Evolutionary conservation across 1,140 invertebrate genomes (phyloP), one percentile per base, ranked within the genome.

Genomic region (Lerema accius): DNA sequence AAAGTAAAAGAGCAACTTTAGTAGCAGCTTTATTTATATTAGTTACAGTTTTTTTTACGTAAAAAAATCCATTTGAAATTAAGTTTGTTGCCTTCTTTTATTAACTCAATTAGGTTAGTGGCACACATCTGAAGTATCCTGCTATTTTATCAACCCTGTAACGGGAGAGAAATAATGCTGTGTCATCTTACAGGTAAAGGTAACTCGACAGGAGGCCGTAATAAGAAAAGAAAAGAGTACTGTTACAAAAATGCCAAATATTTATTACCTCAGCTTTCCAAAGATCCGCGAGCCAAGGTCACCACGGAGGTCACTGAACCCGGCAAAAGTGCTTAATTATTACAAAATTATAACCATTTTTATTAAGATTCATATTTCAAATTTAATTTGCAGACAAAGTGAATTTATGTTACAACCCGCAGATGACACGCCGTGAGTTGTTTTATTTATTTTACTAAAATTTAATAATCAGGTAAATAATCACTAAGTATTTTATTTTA

Each of bases 191-290:
- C 26, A 46, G 42, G 42, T 46, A 58, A 58, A 58, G n/a, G 42
- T 46, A 46, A 43, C 55, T 46, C 32, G 15, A 42, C 16, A 32
- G 51, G 45, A 16, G 55, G 23, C 26, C 43, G 10, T 58, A 63
- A 59, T n/a, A n/a, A n/a, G n/a, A 71, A 67, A 68, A 67, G 51
- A 66, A 7, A 70, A 70, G 55, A 65, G 59, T 76, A 73, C 73
- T 73, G 73, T 76, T 73, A 76, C 65, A 73, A 67, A 73, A 71
- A 71, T 70, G 65, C 50, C 62, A 66, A 68, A 67, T 69, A 69
- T 74, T 74, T 74, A 70, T 69, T 67, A 58, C 58, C 66, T 67
- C 51, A 62, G 53, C 65, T 73, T 71, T 65, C 67, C 67, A 76
- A 71, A 64, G 61, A 66, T 66, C 69, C 59, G 61, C 28, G 45